A percentile compares a stretch with the other conserved stretches of the same genome.
Conservation (phyloP, 2,888 invertebrate species). For the Lysandra bellargus region DNA sequence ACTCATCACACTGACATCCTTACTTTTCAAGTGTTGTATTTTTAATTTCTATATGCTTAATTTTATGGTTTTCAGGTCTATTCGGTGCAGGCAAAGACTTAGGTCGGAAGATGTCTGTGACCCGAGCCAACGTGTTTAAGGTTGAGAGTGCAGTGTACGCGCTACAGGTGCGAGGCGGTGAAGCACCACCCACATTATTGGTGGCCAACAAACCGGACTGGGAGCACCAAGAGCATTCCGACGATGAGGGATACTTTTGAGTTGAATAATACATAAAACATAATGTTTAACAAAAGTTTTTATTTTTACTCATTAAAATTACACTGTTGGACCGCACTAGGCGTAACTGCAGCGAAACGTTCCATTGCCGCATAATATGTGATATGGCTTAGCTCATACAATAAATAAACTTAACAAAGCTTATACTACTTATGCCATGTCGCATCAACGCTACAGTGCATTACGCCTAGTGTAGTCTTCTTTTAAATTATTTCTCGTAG, state of each 20-base stretch:
- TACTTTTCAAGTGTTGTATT: neutral
- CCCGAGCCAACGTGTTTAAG: conserved; percentile 88
- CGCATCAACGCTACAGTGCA: neutral
- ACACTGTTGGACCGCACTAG: neutral
- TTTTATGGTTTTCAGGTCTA: conserved; percentile 50
- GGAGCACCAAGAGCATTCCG: conserved; percentile 50
- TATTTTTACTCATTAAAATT: neutral
- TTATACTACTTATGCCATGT: neutral
- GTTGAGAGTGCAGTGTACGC: conserved; percentile 92
- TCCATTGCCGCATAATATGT: no score
- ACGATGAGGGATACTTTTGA: conserved; percentile 64
- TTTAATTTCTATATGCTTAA: conserved; percentile 37
- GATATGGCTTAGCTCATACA: no score
- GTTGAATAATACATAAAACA: neutral
- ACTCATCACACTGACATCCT: neutral
- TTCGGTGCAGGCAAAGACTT: conserved; percentile 77
- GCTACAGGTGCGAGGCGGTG: conserved; percentile 88
- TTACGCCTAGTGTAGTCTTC: neutral
- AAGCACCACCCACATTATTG: conserved; percentile 83
- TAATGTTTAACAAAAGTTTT: neutral
- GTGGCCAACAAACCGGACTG: conserved; percentile 49
- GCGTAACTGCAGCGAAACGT: no score
- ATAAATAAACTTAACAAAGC: neutral
- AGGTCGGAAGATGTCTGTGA: conserved; percentile 84
- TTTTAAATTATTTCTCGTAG: no score